These are phyloP conservation scores for Bellardia pandia DNA, from an alignment of 2,888 invertebrate species.

Conservation along the genomic window DNA sequence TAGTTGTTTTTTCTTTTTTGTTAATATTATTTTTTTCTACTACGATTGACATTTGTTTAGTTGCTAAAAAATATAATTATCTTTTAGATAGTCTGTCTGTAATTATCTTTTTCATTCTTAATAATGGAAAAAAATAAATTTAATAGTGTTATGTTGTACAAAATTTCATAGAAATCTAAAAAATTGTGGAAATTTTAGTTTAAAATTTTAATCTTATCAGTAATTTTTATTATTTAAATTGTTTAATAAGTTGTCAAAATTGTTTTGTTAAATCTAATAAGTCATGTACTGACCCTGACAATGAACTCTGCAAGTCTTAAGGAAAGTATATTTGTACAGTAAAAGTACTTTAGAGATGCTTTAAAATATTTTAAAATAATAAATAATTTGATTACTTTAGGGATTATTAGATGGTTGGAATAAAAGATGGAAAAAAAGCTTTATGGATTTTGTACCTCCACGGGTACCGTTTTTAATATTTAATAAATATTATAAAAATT, in stretches of 20 bases:
- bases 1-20: constrained; percentile 63
- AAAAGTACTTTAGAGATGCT: neutral
- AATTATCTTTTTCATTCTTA: constrained; percentile 46
- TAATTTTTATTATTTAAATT: neutral
- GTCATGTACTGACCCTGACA: neutral
- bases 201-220: neutral
- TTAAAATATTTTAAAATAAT: neutral
- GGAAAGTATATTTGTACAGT: neutral
- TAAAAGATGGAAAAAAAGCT: no score
- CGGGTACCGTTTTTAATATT: no score
- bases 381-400: no score
- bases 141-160: neutral
- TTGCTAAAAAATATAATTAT: constrained; percentile 65
- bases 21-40: constrained; percentile 41
- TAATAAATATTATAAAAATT: no score
- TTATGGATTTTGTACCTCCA: no score
- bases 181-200: neutral
- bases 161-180: neutral
- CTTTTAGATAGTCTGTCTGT: constrained; percentile 70
- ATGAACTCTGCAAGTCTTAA: neutral
- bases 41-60: constrained; percentile 72
- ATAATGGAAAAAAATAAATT: constrained; percentile 1
- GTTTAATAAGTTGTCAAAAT: neutral
- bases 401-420: no score
- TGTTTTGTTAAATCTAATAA: neutral